Base-by-base conservation (phyloP, 2,888 invertebrate genomes). In the Leptinotarsa juncta region DNA sequence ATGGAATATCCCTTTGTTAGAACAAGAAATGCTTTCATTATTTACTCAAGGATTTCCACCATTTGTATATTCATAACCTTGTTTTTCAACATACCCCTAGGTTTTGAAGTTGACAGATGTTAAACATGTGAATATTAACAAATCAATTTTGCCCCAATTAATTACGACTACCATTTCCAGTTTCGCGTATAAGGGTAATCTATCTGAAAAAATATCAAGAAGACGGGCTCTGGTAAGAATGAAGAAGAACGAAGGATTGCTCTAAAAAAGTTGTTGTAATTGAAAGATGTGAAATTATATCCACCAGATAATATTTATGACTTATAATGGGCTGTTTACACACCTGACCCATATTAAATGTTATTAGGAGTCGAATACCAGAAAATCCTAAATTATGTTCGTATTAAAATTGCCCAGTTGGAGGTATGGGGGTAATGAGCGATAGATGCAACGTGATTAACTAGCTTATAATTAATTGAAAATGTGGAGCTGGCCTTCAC, bases 271-370 rank as follows among this genome's bases (percentile, higher is more conserved):
- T 32, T 42, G 62, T 14, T 26, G 68, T 32, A 69, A 62, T 62
- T 60, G 55, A 50, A 53, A 60, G 51, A 67, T 72, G 57, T 10
- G 57, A 57, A 18, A 57, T 7, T 2, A 32, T 10, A 62, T n/a
- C 62, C 32, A 62, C 62, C n/a, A n/a, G 42, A 62, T 32, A 10
- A 26, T 62, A 42, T 62, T 42, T 62, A 57, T 42, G 16, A n/a
- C 10, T 5, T 5, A 51, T 67, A 71, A 71, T 66, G 50, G 67
- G 60, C 48, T 67, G 70, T 74, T 70, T 71, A 62, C 62, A 74
- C 74, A 74, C 74, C 70, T 71, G 74, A 74, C 71, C 74, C 66
- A 70, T 74, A 71, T 71, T 70, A n/a, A 42, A 7, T 62, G 62
- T n/a, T 62, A 42, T 62, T 10, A 62, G 32, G 62, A 62, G n/a